phyloP scores from a whole-genome alignment of 2,797 vertebrate genomes.

The Eremophila alpestris region DNA sequence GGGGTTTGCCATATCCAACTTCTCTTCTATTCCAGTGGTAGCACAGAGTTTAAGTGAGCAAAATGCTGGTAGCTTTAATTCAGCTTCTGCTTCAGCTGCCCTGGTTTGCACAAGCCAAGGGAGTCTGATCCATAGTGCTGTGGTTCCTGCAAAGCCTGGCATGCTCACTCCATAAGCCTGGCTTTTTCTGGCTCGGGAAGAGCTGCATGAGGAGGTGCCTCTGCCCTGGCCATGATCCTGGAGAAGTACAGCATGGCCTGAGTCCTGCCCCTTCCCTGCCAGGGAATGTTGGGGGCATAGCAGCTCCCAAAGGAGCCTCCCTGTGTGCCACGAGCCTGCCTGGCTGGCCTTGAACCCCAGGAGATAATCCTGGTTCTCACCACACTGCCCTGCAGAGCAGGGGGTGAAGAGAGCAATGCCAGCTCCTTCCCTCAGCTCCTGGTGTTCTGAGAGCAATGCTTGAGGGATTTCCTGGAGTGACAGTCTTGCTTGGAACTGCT shows the following conservation, averaged over 20 bases:
- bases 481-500: neutral
- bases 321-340: neutral
- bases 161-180: accelerated
- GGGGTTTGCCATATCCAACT: neutral
- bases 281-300: accelerated
- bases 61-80: neutral
- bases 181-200: neutral
- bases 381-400: neutral
- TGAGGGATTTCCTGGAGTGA: neutral
- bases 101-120: accelerated
- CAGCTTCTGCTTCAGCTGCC: neutral
- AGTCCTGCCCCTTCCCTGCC: neutral
- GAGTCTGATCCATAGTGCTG: neutral
- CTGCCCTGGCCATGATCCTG: neutral
- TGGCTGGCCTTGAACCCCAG: neutral
- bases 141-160: neutral
- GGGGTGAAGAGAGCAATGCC: neutral
- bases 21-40: neutral
- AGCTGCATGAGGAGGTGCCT: accelerated
- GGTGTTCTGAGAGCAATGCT: accelerated
- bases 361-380: neutral
- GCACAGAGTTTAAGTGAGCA: neutral
- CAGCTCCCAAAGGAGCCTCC: neutral
- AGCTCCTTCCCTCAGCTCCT: neutral
- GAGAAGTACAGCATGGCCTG: accelerated